Conservation (phyloP, 2,113 vertebrate genomes). For the Craseonycteris thonglongyai region DNA sequence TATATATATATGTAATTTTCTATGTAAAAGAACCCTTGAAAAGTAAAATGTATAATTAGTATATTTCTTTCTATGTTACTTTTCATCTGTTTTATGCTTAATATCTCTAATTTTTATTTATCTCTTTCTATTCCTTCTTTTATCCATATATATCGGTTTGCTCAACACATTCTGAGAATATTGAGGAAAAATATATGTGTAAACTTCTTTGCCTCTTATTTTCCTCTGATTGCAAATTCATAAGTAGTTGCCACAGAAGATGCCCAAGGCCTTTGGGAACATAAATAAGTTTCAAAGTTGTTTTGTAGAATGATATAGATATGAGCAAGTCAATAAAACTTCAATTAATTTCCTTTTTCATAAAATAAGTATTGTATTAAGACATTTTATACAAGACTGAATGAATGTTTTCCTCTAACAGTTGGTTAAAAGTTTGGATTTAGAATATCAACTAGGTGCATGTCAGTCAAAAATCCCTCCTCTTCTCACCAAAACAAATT, state of each 20-base stretch:
- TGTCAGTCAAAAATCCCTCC: background rate
- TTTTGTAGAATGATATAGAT: conserved; percentile 28
- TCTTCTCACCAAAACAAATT: background rate
- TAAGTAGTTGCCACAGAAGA: background rate
- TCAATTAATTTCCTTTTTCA: background rate
- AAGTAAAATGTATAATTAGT: background rate
- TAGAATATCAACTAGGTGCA: background rate
- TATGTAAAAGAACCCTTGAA: background rate
- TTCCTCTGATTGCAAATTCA: conserved; percentile 7
- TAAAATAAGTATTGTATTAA: background rate
- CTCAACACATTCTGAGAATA: background rate
- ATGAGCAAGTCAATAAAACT: background rate
- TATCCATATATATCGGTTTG: background rate
- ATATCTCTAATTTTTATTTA: background rate
- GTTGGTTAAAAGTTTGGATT: background rate
- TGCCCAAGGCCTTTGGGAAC: background rate
- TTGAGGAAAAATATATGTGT: background rate
- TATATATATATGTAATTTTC: background rate
- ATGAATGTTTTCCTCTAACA: background rate
- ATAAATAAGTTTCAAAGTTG: background rate
- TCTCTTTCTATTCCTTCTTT: background rate
- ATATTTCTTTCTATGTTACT: background rate
- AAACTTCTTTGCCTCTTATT: background rate
- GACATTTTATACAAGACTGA: background rate
- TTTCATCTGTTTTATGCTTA: background rate